phyloP scores from a whole-genome alignment of 1,140 invertebrate genomes.

The Pectinophora gossypiella region DNA sequence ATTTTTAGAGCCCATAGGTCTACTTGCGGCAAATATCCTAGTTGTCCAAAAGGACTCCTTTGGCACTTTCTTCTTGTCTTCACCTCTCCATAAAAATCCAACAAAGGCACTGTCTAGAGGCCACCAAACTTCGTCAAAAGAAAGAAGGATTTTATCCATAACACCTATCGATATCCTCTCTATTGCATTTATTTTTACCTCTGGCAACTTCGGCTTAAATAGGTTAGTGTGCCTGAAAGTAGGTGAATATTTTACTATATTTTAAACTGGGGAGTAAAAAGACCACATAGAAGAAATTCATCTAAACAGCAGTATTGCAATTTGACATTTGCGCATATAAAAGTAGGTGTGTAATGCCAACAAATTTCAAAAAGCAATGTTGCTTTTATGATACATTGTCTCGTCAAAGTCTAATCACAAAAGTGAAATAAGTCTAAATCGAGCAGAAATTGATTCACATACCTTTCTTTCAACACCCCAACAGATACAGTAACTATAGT shows the following conservation, averaged over 20 bases:
- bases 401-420: no score
- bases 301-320: no score
- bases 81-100: slow-evolving; percentile 19
- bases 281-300: no score
- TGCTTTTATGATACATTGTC: no score
- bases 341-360: no score
- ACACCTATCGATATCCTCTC: slow-evolving; percentile 26
- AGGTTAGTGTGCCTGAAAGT: slow-evolving; percentile 31
- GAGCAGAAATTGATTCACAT: no score
- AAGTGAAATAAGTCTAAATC: no score
- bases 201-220: slow-evolving; percentile 17
- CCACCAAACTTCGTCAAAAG: slow-evolving; percentile 23
- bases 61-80: slow-evolving; percentile 12
- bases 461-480: not conserved
- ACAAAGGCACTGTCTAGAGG: not conserved
- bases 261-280: no score
- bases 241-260: no score
- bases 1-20: slow-evolving; percentile 18
- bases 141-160: slow-evolving; percentile 24
- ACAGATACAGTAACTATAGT: not conserved
- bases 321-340: no score
- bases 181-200: slow-evolving; percentile 20
- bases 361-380: no score
- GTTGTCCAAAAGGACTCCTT: slow-evolving; percentile 19
- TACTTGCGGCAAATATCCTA: slow-evolving; percentile 8